A percentile compares a stretch with the other conserved stretches of the same genome.
Evolutionary conservation across 2,113 vertebrate genomes (phyloP).

Genomic region (Oreochromis aureus): DNA sequence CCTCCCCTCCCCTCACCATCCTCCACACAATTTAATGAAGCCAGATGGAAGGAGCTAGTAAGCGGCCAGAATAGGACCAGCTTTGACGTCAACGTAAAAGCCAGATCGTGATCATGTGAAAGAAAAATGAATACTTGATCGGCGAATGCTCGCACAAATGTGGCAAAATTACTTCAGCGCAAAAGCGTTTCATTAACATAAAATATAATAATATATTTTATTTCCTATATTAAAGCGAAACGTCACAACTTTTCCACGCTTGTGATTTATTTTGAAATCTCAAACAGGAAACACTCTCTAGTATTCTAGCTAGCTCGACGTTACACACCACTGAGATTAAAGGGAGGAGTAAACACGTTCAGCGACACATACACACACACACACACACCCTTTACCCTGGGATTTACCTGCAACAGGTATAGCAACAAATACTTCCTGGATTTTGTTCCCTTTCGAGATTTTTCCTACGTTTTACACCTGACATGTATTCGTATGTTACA

Average conservation of each 20-base stretch:
- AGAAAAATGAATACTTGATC: not conserved
- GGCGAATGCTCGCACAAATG: not conserved
- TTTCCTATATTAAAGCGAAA: fast-evolving
- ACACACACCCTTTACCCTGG: not conserved
- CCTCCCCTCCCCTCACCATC: not conserved
- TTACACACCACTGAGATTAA: not conserved
- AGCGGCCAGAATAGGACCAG: fast-evolving
- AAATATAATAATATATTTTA: no score
- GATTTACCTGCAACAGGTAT: not conserved
- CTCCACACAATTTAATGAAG: not conserved
- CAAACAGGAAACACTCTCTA: not conserved
- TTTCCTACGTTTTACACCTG: not conserved
- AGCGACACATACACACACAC: not conserved
- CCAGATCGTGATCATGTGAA: not conserved
- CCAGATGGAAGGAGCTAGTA: not conserved
- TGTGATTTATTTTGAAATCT: not conserved
- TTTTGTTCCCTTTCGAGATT: no score
- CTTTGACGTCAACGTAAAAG: not conserved
- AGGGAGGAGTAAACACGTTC: not conserved
- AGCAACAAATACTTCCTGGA: not conserved
- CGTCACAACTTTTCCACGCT: no score
- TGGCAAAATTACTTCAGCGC: not conserved
- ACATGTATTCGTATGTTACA: not conserved
- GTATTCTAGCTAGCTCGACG: not conserved
- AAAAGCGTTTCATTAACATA: not conserved